Conservation (phyloP, 2,888 invertebrate species). For the Seira ritae region DNA sequence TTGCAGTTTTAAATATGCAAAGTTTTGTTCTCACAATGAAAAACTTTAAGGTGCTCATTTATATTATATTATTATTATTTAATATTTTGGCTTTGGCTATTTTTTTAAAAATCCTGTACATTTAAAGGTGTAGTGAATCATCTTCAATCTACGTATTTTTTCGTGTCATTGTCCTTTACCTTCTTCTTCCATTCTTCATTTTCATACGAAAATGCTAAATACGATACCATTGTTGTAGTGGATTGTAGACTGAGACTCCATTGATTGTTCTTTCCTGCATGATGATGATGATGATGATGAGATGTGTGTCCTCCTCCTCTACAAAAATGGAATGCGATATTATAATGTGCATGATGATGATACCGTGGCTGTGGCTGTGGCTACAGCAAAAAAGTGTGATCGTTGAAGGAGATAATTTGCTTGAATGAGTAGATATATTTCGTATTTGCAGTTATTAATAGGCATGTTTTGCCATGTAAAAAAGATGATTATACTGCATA, state of each 20-base stretch:
- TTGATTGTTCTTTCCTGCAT: slow-evolving; percentile 45
- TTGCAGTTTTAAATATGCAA: too few species aligned
- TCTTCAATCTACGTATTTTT: slow-evolving; percentile 46
- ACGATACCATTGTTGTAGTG: slow-evolving; percentile 14
- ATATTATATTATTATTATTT: too few species aligned
- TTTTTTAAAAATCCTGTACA: slow-evolving; percentile 32
- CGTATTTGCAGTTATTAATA: not conserved
- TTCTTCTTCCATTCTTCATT: slow-evolving; percentile 53
- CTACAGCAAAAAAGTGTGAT: not conserved
- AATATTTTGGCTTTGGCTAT: too few species aligned
- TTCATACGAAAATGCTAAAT: too few species aligned
- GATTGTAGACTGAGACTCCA: slow-evolving; percentile 35
- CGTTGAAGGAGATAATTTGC: not conserved
- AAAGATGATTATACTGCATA: not conserved
- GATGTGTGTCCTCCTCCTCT: slow-evolving; percentile 28
- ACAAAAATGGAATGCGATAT: slow-evolving; percentile 56
- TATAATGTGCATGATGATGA: slow-evolving; percentile 48
- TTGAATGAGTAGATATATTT: not conserved
- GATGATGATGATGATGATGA: too few species aligned
- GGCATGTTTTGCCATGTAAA: not conserved
- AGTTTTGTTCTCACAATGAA: slow-evolving; percentile 61
- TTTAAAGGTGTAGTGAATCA: slow-evolving; percentile 6
- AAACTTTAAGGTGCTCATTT: too few species aligned
- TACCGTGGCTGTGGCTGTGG: slow-evolving; percentile 11
- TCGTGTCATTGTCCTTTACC: slow-evolving; percentile 64